Evolutionary conservation across 2,888 invertebrate genomes (phyloP).

Genomic region (Notocelia uddmanniana): DNA sequence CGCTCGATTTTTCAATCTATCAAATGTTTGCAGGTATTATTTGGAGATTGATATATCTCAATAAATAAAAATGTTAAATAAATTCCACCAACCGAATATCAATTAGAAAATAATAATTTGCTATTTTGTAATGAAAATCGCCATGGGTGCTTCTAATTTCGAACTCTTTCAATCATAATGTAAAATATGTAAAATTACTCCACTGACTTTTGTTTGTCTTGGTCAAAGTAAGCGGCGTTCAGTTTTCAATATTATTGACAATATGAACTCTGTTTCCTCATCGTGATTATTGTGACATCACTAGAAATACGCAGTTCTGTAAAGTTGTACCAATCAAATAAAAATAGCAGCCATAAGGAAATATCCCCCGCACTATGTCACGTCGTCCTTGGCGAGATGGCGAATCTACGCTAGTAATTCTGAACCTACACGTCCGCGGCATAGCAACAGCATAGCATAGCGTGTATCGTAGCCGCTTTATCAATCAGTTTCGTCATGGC

Average conservation of each 20-base stretch:
- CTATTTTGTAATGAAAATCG: neutral
- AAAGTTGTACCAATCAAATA: conserved; percentile 9
- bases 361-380: conserved; percentile 18
- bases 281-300: neutral
- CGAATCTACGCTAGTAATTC: conserved; percentile 30
- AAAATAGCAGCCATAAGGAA: conserved; percentile 26
- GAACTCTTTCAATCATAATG: too few species aligned
- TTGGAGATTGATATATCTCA: neutral
- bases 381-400: conserved; percentile 31
- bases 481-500: conserved; percentile 82
- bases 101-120: neutral
- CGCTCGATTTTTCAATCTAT: neutral
- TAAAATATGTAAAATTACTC: too few species aligned
- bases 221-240: too few species aligned
- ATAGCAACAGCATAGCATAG: conserved; percentile 72
- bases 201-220: too few species aligned
- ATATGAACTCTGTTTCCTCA: neutral
- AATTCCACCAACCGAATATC: too few species aligned
- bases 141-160: too few species aligned
- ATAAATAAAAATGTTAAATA: too few species aligned
- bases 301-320: neutral
- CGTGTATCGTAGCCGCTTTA: conserved; percentile 73
- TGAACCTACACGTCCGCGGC: conserved; percentile 46
- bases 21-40: neutral
- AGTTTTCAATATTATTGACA: neutral